Base-by-base conservation (phyloP, 1,140 invertebrate species). In the Cylas formicarius region DNA sequence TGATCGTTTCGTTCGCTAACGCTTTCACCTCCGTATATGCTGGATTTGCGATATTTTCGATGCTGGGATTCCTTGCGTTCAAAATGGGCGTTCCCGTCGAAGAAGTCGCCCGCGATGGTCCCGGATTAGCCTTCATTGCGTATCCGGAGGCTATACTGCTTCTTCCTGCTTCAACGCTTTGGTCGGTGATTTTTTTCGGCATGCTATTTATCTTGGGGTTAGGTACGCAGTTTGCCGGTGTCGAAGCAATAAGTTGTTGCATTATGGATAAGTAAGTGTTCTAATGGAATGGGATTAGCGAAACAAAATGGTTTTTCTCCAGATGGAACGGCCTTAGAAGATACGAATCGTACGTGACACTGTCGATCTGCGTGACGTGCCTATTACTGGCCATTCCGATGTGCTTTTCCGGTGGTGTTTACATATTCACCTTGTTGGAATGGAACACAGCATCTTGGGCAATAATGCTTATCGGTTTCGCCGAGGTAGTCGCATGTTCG, bases 381-480 rank as follows among this genome's bases (percentile, higher is more conserved):
- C 84, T 82, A 62, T 43, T 80, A n/a, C 62, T 80, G 16, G 80
- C 74, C 1, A 56, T 84, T 13, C 77, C 78, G 16, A 82, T 82
- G 80, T 75, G 78, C 53, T 81, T 75, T 57, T 69, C 75, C 44
- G 79, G 81, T 27, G 84, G 84, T 4, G 75, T 86, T 44, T 86
- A 82, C 61, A 60, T 86, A 48, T 78, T 87, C 52, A 82, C 83
- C 21, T 58, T 88, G 35, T 73, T 89, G 66, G 86, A 89, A 61
- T 83, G 81, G 70, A 86, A 89, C 61, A 84, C 84, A 1, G 84
- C 85, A 18, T 84, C 83, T n/a, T 88, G 82, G 77, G 83, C 83
- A 6, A 81, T 87, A 38, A 71, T 88, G 47, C 68, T 87, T 23
- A 82, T 88, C 57, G 85, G 83, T 22, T 61, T 83, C 20, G 72